phyloP scores from a whole-genome alignment of 2,113 vertebrate genomes.

The Dascyllus trimaculatus region DNA sequence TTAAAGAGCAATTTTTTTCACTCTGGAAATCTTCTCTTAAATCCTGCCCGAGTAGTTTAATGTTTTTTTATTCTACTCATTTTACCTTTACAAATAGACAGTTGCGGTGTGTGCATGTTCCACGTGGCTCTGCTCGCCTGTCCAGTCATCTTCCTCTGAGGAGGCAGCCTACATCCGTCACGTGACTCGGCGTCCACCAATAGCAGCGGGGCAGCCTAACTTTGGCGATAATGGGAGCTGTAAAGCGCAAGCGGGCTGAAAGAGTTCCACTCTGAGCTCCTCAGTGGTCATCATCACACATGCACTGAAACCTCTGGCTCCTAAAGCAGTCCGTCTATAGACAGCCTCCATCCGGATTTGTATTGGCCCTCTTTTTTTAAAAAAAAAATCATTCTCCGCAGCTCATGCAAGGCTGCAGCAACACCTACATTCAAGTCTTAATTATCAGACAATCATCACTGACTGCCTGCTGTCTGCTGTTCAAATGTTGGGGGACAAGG shows the following conservation, averaged over 20 bases:
- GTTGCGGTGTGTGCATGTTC: no score
- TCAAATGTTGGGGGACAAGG: slow-evolving; percentile 82
- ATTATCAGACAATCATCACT: slow-evolving; percentile 36
- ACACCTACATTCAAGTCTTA: slow-evolving; percentile 27
- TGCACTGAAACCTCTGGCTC: background rate
- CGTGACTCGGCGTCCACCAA: slow-evolving; percentile 74
- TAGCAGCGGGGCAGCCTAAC: slow-evolving; percentile 46
- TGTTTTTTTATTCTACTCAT: no score
- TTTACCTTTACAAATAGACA: no score
- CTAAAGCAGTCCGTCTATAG: background rate
- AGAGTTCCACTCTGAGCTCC: slow-evolving; percentile 65
- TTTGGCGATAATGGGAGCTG: slow-evolving; percentile 65
- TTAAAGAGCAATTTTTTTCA: no score
- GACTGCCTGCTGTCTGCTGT: slow-evolving; percentile 40
- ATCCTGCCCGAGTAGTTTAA: no score
- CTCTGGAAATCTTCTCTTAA: no score
- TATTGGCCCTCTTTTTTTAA: background rate
- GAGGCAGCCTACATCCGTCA: slow-evolving; percentile 66
- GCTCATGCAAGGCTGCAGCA: slow-evolving; percentile 62
- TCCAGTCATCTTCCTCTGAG: slow-evolving; percentile 49
- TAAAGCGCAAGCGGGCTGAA: slow-evolving; percentile 56
- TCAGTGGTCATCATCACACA: slow-evolving; percentile 32
- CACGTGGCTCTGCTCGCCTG: slow-evolving; percentile 18
- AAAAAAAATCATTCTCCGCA: slow-evolving; percentile 9
- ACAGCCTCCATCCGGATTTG: slow-evolving; percentile 16